Evolutionary conservation across 2,888 invertebrate species (phyloP), one percentile per base, ranked within the genome.

Genomic region (Diaprepes abbreviatus): DNA sequence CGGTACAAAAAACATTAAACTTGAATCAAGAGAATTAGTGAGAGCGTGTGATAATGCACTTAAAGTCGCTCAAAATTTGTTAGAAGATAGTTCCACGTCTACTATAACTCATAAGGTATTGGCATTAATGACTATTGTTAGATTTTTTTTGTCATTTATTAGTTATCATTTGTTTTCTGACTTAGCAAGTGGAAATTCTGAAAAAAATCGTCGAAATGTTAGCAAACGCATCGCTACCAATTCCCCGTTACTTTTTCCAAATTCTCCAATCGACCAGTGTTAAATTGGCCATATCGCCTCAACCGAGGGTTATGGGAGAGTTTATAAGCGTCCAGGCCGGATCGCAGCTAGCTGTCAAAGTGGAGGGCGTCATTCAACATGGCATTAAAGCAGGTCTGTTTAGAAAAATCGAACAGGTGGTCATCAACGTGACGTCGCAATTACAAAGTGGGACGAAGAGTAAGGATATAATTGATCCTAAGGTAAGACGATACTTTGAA

Each of bases 341-440:
- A 62, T 93, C 95, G 75, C 93, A 95, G 75, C 87, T 97, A 68
- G 95, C 96, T 0, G 89, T 97, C 19, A 96, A 96, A 86, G 93
- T 97, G 1, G 97, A 97, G 84, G 97, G 97, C 0, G 96, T 98
- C 0, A 89, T 97, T 52, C 91, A 93, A 76, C 92, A 92, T 75
- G 91, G 90, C 19, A 87, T 87, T 73, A 85, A 87, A 68, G 89
- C 91, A 4, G 90, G 91, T 3, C 82, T 92, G 9, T 93, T 90
- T 80, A 87, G 94, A 35, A 88, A 89, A 78, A 90, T 95, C 71
- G 87, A 89, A 74, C 89, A 91, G 70, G 90, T 94, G 68, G 88
- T 91, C 76, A 87, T 95, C 31, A 90, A 88, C 1, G 89, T 93
- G 2, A 89, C 89, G 0, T 92, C 92, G 0, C 87, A 89, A 77